phyloP scores from a whole-genome alignment of 2,113 vertebrate genomes.

The Mirza zaza region DNA sequence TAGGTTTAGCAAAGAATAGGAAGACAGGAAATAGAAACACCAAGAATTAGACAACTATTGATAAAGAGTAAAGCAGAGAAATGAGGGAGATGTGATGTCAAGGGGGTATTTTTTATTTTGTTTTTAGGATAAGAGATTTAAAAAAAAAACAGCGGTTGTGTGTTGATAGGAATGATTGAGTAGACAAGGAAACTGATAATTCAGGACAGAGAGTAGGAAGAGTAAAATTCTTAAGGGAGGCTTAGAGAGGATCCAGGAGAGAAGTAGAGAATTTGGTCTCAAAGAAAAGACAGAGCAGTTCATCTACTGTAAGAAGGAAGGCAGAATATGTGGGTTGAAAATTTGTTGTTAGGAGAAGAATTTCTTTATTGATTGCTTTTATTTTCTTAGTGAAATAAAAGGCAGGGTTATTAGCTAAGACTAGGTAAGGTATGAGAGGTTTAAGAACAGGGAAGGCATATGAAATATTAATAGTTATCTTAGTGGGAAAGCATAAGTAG shows the following conservation, averaged over 20 bases:
- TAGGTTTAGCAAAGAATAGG: background rate
- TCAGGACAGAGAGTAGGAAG: background rate
- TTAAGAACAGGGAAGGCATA: background rate
- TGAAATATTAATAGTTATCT: background rate
- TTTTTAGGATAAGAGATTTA: background rate
- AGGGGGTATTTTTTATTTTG: background rate
- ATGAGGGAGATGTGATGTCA: background rate
- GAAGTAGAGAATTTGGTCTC: background rate
- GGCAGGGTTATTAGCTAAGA: background rate
- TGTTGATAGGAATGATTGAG: background rate
- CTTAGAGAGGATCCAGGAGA: background rate
- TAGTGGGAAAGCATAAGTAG: background rate
- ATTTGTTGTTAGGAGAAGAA: background rate
- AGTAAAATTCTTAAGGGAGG: background rate
- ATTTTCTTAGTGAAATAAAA: conserved; percentile 12
- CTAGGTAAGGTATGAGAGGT: background rate
- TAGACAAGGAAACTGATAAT: background rate
- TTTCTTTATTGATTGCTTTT: background rate
- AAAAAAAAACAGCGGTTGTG: background rate
- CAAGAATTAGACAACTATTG: background rate
- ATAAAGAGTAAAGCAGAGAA: background rate
- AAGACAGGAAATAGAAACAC: background rate
- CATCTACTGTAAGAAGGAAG: background rate
- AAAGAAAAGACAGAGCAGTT: background rate
- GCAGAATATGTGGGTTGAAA: background rate